Evolutionary conservation across 2,797 vertebrate species (phyloP), one percentile per base, ranked within the genome.

Genomic region (Acridotheres tristis): DNA sequence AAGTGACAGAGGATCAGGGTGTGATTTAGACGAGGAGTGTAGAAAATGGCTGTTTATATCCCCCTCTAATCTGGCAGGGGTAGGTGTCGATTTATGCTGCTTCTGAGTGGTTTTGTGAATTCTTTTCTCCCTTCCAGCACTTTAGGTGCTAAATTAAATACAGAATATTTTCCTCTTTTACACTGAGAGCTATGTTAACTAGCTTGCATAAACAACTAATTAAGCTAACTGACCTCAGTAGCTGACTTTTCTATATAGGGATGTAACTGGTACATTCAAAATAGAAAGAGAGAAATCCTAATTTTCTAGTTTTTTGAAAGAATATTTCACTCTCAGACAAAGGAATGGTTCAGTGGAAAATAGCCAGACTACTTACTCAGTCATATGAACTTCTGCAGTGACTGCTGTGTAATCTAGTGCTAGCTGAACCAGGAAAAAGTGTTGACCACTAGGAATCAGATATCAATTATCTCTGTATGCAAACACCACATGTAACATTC

Each of bases 311-410:
- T 76, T 91, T 91, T 85, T 95, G 29, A 92, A 68, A 79, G 17
- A 90, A 69, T 94, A 95, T 94, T 96, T 95, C 75, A 84, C 26
- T 59, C 58, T 89, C 34, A 89, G 86, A 94, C 75, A 94, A 61
- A 81, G 73, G 53, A 91, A 65, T 30, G 20, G 23, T 68, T 76
- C 73, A 87, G 83, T 88, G 85, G 45, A 96, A 97, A 94, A 82
- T 58, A 94, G 34, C 21, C 58, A 84, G 77, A 73, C 63, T 96
- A 83, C n/a, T 96, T 89, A 85, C 25, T 94, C 89, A 96, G 76
- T 81, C 89, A 81, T 77, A 82, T 36, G 72, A 96, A 96, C 53
- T 95, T 96, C 88, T 94, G 67, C 95, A 89, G 26, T 47, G 50
- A 77, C 54, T 89, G 26, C 83, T 73, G 69, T 76, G 76, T 95